Conservation (phyloP, 2,888 invertebrate species). For the Geotrupes spiniger region DNA sequence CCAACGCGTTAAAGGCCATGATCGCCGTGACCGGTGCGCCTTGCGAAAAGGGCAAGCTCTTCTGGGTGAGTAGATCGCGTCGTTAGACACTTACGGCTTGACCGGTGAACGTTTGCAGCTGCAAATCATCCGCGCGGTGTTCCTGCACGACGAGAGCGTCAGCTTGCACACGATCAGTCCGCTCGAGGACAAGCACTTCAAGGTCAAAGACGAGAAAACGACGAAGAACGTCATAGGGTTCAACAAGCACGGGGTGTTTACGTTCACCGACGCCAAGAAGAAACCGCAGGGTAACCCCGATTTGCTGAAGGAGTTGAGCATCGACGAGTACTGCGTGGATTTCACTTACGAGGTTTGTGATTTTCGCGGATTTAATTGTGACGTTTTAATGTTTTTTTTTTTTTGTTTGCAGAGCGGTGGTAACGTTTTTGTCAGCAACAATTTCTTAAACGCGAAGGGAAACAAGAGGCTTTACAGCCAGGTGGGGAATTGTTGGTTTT, state of each 20-base stretch:
- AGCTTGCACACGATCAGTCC: conserved; percentile 62
- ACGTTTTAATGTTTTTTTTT: neutral
- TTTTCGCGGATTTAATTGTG: conserved; percentile 4
- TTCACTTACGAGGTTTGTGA: conserved; percentile 61
- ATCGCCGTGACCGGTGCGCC: conserved; percentile 63
- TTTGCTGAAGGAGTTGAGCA: conserved; percentile 56
- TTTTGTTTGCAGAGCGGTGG: conserved; percentile 57
- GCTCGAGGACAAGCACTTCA: conserved; percentile 48
- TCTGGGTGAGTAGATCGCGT: conserved; percentile 54
- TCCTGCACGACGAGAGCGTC: conserved; percentile 58
- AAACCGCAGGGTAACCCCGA: conserved; percentile 57
- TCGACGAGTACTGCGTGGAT: conserved; percentile 65
- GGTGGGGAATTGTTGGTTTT: conserved; percentile 33
- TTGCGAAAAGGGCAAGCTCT: conserved; percentile 56
- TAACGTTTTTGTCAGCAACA: conserved; percentile 62
- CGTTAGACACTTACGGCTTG: neutral
- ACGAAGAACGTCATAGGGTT: conserved; percentile 60
- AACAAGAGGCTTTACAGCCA: conserved; percentile 62
- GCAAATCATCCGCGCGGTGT: conserved; percentile 21
- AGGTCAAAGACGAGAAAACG: conserved; percentile 56
- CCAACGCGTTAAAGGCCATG: conserved; percentile 71
- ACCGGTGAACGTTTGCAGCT: conserved; percentile 12
- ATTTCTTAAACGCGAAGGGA: conserved; percentile 55
- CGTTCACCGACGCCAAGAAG: conserved; percentile 63
- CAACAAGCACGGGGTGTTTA: conserved; percentile 60